These are phyloP conservation scores for Anseranas semipalmata DNA, from an alignment of 2,113 vertebrate genomes.

Conservation along the genomic window DNA sequence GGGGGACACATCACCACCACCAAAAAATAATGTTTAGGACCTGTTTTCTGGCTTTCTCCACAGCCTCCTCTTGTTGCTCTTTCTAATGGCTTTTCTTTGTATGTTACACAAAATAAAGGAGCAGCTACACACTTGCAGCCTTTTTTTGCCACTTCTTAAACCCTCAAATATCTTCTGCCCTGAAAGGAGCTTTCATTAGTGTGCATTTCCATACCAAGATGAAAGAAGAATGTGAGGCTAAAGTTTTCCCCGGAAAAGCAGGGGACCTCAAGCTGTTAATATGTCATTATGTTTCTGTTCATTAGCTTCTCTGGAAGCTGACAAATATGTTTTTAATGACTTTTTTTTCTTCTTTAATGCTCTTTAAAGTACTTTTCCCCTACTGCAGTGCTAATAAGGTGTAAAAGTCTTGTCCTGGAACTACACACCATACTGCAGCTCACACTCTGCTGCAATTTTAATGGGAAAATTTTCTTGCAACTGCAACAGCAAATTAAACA, in stretches of 20 bases:
- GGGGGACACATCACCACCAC: neutral
- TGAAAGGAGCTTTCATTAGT: slow-evolving; percentile 11
- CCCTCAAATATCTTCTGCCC: neutral
- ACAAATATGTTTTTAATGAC: slow-evolving; percentile 58
- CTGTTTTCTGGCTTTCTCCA: neutral
- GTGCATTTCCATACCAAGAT: slow-evolving; percentile 50
- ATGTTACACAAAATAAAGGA: slow-evolving; percentile 25
- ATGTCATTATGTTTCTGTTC: slow-evolving; percentile 64
- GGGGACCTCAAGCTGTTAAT: slow-evolving; percentile 65
- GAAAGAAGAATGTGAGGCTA: slow-evolving; percentile 20
- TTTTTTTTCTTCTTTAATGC: slow-evolving; percentile 20
- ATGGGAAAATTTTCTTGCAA: slow-evolving; percentile 51
- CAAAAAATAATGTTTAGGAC: neutral
- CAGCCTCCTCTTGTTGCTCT: neutral
- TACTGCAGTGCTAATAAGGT: slow-evolving; percentile 46
- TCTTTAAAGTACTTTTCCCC: slow-evolving; percentile 43
- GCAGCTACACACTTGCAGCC: neutral
- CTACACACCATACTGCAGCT: neutral
- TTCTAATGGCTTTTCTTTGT: neutral
- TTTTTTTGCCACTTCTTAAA: neutral
- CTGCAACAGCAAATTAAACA: slow-evolving; percentile 34
- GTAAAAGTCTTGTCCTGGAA: slow-evolving; percentile 54
- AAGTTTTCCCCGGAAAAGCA: slow-evolving; percentile 63
- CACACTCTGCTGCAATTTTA: neutral
- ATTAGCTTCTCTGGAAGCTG: slow-evolving; percentile 70